Evolutionary conservation across 2,888 invertebrate genomes (phyloP).

Genomic region (Drosophila macrospina): DNA sequence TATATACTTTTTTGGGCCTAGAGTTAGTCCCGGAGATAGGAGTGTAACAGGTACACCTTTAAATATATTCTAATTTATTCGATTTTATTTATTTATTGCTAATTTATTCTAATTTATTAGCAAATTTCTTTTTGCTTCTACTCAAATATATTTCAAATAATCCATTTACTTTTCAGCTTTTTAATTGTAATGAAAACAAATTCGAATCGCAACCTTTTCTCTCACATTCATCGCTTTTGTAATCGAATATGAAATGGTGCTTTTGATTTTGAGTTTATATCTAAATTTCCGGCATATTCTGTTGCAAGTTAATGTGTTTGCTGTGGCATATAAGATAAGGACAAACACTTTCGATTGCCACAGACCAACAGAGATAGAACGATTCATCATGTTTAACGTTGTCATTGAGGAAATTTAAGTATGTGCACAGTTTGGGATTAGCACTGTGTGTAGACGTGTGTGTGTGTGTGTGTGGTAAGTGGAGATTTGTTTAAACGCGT

Average conservation of each 20-base stretch:
- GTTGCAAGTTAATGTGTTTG: conserved; percentile 54
- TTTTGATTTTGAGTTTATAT: not conserved
- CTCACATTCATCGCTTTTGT: not conserved
- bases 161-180: no score
- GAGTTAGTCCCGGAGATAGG: no score
- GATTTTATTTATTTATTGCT: no score
- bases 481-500: conserved; percentile 18
- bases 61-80: not conserved
- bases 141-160: no score
- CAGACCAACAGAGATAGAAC: not conserved
- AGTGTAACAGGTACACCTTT: no score
- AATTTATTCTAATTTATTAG: no score
- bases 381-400: conserved; percentile 23
- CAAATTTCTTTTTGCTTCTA: no score
- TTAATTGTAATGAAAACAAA: no score
- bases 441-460: not conserved
- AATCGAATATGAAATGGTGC: not conserved
- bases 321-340: not conserved
- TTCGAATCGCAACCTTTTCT: not conserved
- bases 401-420: conserved; percentile 58
- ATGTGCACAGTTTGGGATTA: conserved; percentile 14
- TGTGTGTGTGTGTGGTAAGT: not conserved
- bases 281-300: conserved; percentile 40
- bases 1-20: no score
- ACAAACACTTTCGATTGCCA: conserved; percentile 37